These are phyloP conservation scores for Panthera leo DNA, from an alignment of 2,113 vertebrate species.

Conservation along the genomic window DNA sequence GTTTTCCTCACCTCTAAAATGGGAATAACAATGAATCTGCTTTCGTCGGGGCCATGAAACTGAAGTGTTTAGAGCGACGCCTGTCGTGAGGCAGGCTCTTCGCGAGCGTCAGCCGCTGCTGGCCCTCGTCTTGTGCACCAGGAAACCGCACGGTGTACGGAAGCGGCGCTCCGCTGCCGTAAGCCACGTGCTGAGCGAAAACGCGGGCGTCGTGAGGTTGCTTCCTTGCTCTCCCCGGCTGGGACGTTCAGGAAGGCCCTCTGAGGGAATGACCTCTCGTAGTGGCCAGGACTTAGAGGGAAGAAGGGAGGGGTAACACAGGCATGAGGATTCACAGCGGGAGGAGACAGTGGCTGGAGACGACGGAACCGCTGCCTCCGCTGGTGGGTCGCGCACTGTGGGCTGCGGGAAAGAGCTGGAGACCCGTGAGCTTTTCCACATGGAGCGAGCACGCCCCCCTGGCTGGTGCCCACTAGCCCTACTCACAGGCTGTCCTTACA, in stretches of 20 bases:
- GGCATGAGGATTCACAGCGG: neutral
- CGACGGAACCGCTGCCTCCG: neutral
- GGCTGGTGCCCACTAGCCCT: neutral
- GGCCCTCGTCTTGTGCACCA: neutral
- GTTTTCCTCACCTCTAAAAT: neutral
- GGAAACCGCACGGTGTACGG: neutral
- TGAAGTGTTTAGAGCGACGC: neutral
- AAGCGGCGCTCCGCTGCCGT: accelerated
- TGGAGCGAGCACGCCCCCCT: neutral
- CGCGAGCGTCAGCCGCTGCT: neutral
- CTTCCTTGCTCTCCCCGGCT: neutral
- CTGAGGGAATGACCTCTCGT: neutral
- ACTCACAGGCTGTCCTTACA: neutral
- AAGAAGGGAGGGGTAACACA: neutral
- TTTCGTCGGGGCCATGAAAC: neutral
- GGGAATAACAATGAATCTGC: neutral
- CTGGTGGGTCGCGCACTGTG: neutral
- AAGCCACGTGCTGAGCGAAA: neutral
- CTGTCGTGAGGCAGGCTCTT: neutral
- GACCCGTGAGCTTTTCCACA: neutral
- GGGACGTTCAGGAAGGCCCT: neutral
- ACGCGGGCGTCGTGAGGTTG: neutral
- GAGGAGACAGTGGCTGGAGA: neutral
- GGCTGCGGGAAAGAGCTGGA: neutral
- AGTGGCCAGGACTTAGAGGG: neutral